Evolutionary conservation across 2,888 invertebrate species (phyloP), one percentile per base, ranked within the genome.

Genomic region (Tenthredo livida): DNA sequence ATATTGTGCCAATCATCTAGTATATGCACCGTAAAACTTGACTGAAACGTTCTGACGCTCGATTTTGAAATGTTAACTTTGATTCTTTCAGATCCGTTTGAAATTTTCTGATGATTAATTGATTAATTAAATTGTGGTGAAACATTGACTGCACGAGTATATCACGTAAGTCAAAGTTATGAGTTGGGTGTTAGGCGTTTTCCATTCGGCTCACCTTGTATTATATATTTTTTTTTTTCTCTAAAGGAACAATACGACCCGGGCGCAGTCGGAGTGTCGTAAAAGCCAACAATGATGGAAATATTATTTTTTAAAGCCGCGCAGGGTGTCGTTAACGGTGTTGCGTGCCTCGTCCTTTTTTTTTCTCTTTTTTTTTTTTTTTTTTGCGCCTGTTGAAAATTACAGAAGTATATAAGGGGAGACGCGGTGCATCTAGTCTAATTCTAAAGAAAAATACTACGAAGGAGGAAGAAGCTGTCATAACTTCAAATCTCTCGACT

Each of bases 231-330:
- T 33, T 85, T 87, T 86, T 86, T 85, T 86, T 85, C 85, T 87
- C 85, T 87, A 87, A 88, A 80, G 75, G 87, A 87, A 88, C 85
- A 85, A 87, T 86, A 88, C 86, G 88, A 89, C 86, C 84, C 78
- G 70, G 77, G 86, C 86, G 54, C 47, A 83, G 83, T 83, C 70
- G 83, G 83, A 65, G 84, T 87, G 86, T 89, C 89, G 87, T 91
- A 91, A 91, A 91, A 89, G 88, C 89, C 91, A 91, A 92, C 91
- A 91, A 92, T 92, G 91, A 92, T 90, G 90, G 90, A 92, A 92
- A 91, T 92, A 92, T 92, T 90, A 91, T 89, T 91, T 91, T 91
- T 91, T 92, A 91, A 92, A 92, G 91, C 88, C 90, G 91, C 89
- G 86, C 89, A 87, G 90, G 91, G 90, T 91, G 91, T 89, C 90